Percentiles rank a stretch among this genome's conserved stretches.
Evolutionary conservation across 2,113 vertebrate genomes (phyloP).

Genomic region (Neodon shergylaensis): DNA sequence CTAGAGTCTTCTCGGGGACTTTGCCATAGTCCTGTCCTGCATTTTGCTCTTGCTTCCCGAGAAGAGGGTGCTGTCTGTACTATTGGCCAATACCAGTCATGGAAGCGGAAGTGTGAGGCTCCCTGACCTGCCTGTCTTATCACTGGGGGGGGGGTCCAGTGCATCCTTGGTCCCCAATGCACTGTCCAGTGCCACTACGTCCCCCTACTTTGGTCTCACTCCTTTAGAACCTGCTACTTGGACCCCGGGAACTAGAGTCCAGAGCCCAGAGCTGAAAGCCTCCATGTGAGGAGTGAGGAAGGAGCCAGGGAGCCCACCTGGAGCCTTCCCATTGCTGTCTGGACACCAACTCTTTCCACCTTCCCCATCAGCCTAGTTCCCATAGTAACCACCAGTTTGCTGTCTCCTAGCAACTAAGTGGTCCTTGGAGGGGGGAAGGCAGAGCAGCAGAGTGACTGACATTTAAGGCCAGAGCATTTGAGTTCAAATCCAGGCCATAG

Average conservation of each 20-base stretch:
- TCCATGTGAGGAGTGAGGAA: background rate
- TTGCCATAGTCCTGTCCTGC: background rate
- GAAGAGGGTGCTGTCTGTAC: background rate
- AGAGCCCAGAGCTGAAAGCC: background rate
- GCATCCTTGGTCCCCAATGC: background rate
- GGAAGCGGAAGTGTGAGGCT: background rate
- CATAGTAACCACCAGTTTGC: constrained; percentile 73
- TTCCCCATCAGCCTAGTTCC: constrained; percentile 62
- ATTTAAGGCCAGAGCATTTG: constrained; percentile 45
- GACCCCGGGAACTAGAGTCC: background rate
- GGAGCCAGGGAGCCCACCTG: constrained; percentile 24
- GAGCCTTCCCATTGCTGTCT: constrained; percentile 24
- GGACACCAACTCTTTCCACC: constrained; percentile 55
- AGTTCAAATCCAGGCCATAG: constrained; percentile 45
- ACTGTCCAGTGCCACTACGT: background rate
- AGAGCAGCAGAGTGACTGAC: constrained; percentile 33
- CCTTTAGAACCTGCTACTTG: background rate
- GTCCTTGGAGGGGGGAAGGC: constrained; percentile 50
- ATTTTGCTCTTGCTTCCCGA: background rate
- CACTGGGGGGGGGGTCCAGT: background rate
- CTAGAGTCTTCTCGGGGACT: background rate
- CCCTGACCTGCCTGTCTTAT: background rate
- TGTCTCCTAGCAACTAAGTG: constrained; percentile 77
- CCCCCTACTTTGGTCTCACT: background rate
- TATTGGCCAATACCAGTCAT: background rate